phyloP scores from a whole-genome alignment of 2,113 vertebrate species.

The Puntigrus tetrazona region DNA sequence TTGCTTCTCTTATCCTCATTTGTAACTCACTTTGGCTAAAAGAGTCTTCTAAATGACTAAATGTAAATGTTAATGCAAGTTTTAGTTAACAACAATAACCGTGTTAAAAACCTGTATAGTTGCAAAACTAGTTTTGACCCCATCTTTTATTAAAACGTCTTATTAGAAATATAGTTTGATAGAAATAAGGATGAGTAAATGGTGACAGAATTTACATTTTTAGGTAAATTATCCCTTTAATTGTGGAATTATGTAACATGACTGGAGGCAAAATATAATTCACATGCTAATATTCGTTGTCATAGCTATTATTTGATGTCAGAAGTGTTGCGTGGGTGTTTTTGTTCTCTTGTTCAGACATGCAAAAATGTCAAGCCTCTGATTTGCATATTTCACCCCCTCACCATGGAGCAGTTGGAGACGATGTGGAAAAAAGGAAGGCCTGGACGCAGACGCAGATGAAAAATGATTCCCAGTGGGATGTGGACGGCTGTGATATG shows the following conservation, averaged over 20 bases:
- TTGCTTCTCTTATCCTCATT: too few species aligned
- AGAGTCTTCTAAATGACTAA: too few species aligned
- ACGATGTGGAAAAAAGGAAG: conserved; percentile 12
- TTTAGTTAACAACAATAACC: not conserved
- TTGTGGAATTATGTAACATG: not conserved
- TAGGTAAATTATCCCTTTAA: not conserved
- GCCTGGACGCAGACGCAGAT: not conserved
- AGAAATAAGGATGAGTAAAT: not conserved
- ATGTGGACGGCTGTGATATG: not conserved
- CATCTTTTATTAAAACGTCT: not conserved
- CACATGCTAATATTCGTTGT: conserved; percentile 23
- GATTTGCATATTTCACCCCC: conserved; percentile 37
- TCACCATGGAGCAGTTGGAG: not conserved
- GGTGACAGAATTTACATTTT: not conserved
- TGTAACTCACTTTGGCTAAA: too few species aligned
- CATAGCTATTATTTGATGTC: conserved; percentile 31
- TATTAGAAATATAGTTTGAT: not conserved
- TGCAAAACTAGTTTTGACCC: not conserved
- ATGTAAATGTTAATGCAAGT: not conserved
- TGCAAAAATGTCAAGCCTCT: conserved; percentile 34
- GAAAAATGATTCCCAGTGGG: conserved; percentile 9
- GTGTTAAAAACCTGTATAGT: not conserved
- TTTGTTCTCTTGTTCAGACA: conserved; percentile 41
- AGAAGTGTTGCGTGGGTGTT: conserved; percentile 33
- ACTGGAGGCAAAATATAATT: not conserved